Percentiles rank a stretch among this genome's conserved stretches.
phyloP scores from a whole-genome alignment of 1,140 invertebrate species.

The Cryptotermes secundus region DNA sequence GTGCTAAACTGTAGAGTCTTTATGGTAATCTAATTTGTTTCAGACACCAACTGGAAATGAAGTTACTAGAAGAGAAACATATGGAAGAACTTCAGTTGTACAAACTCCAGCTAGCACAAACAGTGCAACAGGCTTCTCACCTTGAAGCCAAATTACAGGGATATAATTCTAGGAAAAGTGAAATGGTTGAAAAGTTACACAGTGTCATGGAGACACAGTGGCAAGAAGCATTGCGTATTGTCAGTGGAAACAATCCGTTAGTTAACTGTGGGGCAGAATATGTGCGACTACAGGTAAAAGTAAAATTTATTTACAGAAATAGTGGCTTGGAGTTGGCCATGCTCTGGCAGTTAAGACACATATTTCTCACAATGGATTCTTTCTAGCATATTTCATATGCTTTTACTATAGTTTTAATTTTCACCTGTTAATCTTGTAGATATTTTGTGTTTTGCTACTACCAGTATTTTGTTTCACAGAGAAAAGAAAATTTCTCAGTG shows the following conservation, averaged over 20 bases:
- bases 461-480: too few species aligned
- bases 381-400: too few species aligned
- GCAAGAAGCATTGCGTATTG: constrained; percentile 71
- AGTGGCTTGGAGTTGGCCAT: too few species aligned
- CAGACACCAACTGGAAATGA: constrained; percentile 70
- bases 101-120: constrained; percentile 65
- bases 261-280: background rate
- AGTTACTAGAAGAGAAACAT: constrained; percentile 74
- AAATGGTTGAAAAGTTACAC: constrained; percentile 71
- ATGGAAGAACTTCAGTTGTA: constrained; percentile 69
- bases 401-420: too few species aligned
- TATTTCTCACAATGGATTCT: too few species aligned
- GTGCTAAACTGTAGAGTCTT: background rate
- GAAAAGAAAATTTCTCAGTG: too few species aligned
- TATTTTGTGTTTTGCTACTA: too few species aligned
- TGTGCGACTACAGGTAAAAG: background rate
- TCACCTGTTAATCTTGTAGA: too few species aligned
- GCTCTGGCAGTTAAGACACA: too few species aligned
- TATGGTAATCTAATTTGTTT: constrained; percentile 39
- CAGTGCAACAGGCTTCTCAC: constrained; percentile 60
- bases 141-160: constrained; percentile 59
- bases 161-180: constrained; percentile 57
- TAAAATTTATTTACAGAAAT: background rate
- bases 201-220: constrained; percentile 77
- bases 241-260: constrained; percentile 48